These are phyloP conservation scores for Coryphaenoides rupestris DNA, from an alignment of 2,113 vertebrate species.

Conservation along the genomic window DNA sequence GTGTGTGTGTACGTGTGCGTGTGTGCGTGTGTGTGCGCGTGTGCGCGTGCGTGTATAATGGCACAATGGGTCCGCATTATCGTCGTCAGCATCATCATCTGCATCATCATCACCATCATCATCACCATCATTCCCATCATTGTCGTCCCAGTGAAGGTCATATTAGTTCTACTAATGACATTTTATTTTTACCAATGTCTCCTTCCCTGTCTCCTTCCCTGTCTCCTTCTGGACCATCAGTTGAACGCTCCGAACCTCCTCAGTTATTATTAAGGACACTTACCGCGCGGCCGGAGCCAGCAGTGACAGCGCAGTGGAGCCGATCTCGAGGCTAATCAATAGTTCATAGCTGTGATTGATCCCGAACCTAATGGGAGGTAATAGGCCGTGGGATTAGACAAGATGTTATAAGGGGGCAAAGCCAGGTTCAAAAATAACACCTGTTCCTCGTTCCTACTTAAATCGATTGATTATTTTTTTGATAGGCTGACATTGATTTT, in stretches of 20 bases:
- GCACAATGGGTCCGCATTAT: neutral
- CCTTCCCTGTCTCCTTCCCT: neutral
- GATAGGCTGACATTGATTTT: too few relatives aligned
- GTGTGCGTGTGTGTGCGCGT: too few relatives aligned
- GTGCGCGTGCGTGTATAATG: constrained; percentile 8
- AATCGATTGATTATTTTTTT: too few relatives aligned
- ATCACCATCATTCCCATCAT: too few relatives aligned
- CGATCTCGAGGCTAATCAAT: constrained; percentile 3
- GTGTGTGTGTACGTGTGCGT: too few relatives aligned
- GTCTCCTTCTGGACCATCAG: neutral
- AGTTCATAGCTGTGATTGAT: constrained; percentile 4
- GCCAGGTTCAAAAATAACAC: neutral
- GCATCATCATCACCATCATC: too few relatives aligned
- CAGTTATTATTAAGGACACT: neutral
- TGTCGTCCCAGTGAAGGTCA: neutral
- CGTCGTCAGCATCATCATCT: too few relatives aligned
- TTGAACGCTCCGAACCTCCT: neutral
- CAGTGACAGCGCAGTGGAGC: neutral
- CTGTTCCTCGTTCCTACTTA: too few relatives aligned
- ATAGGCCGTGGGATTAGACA: constrained; percentile 1
- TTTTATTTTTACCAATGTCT: too few relatives aligned
- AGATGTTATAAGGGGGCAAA: neutral
- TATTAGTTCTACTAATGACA: neutral
- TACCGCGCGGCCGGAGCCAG: neutral
- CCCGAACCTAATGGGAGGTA: neutral